phyloP scores from a whole-genome alignment of 2,888 invertebrate genomes.

The Plagiodera versicolora region DNA sequence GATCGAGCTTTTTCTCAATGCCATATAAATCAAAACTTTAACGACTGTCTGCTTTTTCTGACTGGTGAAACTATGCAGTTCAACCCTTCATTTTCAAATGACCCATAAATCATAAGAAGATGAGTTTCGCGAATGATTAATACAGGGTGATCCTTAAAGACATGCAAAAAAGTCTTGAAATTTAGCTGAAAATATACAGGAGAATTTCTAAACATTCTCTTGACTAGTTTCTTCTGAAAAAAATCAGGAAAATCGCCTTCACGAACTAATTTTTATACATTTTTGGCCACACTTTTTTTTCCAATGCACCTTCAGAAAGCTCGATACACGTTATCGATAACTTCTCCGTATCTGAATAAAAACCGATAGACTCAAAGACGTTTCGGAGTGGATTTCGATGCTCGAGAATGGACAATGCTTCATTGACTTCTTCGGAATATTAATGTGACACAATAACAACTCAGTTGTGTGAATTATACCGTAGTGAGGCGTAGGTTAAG shows the following conservation, averaged over 20 bases:
- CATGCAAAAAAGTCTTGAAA: not conserved
- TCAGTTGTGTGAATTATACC: slow-evolving; percentile 24
- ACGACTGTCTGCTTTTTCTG: not conserved
- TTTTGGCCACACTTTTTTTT: too few relatives aligned
- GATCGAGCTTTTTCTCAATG: not conserved
- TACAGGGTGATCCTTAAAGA: not conserved
- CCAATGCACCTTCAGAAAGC: too few relatives aligned
- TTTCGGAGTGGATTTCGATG: not conserved
- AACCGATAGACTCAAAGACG: slow-evolving; percentile 17
- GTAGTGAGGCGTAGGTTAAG: slow-evolving; percentile 12
- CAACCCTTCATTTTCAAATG: not conserved
- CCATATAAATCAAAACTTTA: not conserved
- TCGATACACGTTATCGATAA: too few relatives aligned
- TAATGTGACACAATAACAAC: slow-evolving; percentile 22
- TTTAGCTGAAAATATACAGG: not conserved
- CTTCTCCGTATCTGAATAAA: too few relatives aligned
- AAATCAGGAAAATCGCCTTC: too few relatives aligned
- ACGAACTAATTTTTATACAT: too few relatives aligned
- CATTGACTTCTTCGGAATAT: slow-evolving; percentile 21
- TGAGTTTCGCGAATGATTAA: not conserved
- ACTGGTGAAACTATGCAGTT: too few relatives aligned
- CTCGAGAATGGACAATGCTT: slow-evolving; percentile 21
- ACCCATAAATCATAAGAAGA: not conserved
- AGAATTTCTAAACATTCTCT: too few relatives aligned
- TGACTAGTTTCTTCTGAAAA: too few relatives aligned